A percentile compares a stretch with the other conserved stretches of the same genome.
phyloP scores from a whole-genome alignment of 2,113 vertebrate genomes.

The Uria aalge region DNA sequence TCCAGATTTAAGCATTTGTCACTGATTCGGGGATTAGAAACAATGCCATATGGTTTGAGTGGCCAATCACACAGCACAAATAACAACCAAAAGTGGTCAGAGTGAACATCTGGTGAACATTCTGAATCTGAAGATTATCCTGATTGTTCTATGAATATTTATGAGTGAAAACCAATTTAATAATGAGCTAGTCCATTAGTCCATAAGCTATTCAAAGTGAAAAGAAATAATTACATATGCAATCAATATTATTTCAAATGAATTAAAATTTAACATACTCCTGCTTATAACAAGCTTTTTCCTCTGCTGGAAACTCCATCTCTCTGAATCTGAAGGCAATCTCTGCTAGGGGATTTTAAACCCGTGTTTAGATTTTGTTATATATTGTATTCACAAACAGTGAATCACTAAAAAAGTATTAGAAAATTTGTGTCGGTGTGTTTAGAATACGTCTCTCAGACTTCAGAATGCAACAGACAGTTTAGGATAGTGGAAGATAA shows the following conservation, averaged over 20 bases:
- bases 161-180: background rate
- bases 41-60: background rate
- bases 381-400: background rate
- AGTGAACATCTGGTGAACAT: conserved; percentile 45
- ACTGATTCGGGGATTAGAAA: background rate
- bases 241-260: background rate
- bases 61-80: background rate
- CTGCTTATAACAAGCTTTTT: background rate
- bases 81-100: background rate
- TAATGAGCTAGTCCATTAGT: background rate
- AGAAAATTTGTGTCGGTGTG: background rate
- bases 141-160: conserved; percentile 12
- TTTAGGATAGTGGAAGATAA: background rate
- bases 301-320: background rate
- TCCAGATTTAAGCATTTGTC: conserved; percentile 22
- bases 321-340: background rate
- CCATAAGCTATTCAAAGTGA: background rate
- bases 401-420: background rate
- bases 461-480: background rate
- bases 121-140: conserved; percentile 19
- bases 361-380: background rate
- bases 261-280: background rate
- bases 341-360: background rate
- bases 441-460: background rate
- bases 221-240: background rate